Evolutionary conservation across 2,888 invertebrate species (phyloP).

Genomic region (Epirrhoe tristata): DNA sequence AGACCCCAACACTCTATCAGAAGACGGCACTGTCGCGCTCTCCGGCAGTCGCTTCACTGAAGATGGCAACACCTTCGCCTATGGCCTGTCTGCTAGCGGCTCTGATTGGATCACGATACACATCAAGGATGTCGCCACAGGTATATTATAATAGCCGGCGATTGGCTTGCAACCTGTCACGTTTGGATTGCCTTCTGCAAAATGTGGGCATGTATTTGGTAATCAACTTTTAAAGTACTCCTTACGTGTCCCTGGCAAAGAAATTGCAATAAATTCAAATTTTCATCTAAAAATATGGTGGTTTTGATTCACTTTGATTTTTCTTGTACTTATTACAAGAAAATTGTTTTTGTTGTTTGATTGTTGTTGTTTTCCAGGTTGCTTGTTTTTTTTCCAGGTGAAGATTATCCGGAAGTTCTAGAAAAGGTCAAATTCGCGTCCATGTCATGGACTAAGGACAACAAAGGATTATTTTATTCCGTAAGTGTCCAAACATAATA

Average conservation of each 20-base stretch:
- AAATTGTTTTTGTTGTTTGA: no score
- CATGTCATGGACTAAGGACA: constrained; percentile 97
- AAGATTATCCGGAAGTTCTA: constrained; percentile 95
- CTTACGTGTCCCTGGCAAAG: not conserved
- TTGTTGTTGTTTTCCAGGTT: no score
- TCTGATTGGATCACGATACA: constrained; percentile 98
- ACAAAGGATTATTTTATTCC: constrained; percentile 97
- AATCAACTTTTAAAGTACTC: not conserved
- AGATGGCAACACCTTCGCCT: constrained; percentile 95
- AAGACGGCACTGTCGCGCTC: constrained; percentile 95
- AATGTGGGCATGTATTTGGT: no score
- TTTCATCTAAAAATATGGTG: no score
- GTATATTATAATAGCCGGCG: no score
- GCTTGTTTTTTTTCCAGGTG: no score
- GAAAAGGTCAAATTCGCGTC: constrained; percentile 96
- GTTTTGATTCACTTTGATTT: no score
- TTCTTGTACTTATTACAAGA: no score
- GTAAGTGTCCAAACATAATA: constrained; percentile 78
- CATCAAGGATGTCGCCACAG: constrained; percentile 90
- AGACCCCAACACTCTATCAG: constrained; percentile 97
- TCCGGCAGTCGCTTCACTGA: constrained; percentile 93
- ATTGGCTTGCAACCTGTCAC: no score
- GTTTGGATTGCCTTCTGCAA: no score
- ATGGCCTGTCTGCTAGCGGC: constrained; percentile 96
- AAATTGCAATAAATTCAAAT: no score